Percentiles rank a stretch among this genome's conserved stretches.
Evolutionary conservation across 1,140 invertebrate species (phyloP).

Genomic region (Asbolus verrucosus): DNA sequence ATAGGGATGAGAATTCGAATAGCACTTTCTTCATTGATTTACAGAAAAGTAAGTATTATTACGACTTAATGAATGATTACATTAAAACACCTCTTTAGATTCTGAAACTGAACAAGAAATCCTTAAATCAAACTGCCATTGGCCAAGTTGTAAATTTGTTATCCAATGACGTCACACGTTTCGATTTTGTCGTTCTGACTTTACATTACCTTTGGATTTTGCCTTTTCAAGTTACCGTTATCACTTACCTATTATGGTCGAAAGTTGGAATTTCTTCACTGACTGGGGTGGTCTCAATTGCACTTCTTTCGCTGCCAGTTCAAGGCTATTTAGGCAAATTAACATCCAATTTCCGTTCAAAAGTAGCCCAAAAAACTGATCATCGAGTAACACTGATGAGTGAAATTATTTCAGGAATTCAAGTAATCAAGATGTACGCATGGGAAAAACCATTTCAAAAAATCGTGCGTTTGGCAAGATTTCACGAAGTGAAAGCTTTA

Average conservation of each 20-base stretch:
- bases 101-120: conserved; percentile 72
- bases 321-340: conserved; percentile 73
- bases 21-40: conserved; percentile 72
- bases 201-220: conserved; percentile 77
- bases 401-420: conserved; percentile 79
- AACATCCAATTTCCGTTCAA: conserved; percentile 68
- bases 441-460: conserved; percentile 79
- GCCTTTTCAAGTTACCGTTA: conserved; percentile 73
- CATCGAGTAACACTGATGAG: conserved; percentile 83
- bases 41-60: conserved; percentile 70
- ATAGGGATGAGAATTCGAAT: conserved; percentile 73
- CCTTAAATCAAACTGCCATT: conserved; percentile 78
- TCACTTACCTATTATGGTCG: conserved; percentile 76
- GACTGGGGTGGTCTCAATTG: conserved; percentile 75
- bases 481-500: conserved; percentile 76
- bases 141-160: conserved; percentile 88
- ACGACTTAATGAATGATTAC: too few relatives aligned
- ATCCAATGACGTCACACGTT: conserved; percentile 81
- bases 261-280: conserved; percentile 76
- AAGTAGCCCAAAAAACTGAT: conserved; percentile 76
- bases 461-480: conserved; percentile 69
- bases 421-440: conserved; percentile 86
- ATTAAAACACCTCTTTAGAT: conserved; percentile 70
- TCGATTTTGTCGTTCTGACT: conserved; percentile 73
- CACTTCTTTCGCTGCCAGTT: conserved; percentile 72